Evolutionary conservation across 2,888 invertebrate species (phyloP).

Genomic region (Unio pictorum): DNA sequence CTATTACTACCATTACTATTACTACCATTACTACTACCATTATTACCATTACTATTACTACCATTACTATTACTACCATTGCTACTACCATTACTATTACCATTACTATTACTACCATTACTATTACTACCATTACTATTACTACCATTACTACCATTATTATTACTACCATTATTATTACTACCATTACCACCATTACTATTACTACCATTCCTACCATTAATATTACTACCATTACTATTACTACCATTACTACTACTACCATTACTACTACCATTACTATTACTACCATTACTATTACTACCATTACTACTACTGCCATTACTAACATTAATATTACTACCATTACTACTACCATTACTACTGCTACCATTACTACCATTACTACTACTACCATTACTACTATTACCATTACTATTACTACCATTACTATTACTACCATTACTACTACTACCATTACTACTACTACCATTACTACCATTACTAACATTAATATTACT

Average conservation of each 20-base stretch:
- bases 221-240: constrained; percentile 12
- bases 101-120: constrained; percentile 27
- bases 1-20: constrained; percentile 3
- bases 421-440: constrained; percentile 23
- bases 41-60: constrained; percentile 1
- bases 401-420: constrained; percentile 26
- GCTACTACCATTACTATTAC: background rate
- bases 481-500: too few species aligned
- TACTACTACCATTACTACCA: too few species aligned
- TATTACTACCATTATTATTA: constrained; percentile 12
- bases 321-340: too few species aligned
- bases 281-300: too few species aligned
- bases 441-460: constrained; percentile 26
- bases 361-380: constrained; percentile 25
- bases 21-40: constrained; percentile 27
- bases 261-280: too few species aligned
- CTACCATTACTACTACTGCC: too few species aligned
- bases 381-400: constrained; percentile 29
- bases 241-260: too few species aligned
- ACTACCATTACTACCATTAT: constrained; percentile 12
- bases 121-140: constrained; percentile 12
- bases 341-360: too few species aligned
- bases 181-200: too few species aligned
- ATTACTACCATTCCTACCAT: constrained; percentile 10
- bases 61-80: constrained; percentile 26